Conservation (phyloP, 2,113 vertebrate genomes). For the Macquaria ambigua region DNA sequence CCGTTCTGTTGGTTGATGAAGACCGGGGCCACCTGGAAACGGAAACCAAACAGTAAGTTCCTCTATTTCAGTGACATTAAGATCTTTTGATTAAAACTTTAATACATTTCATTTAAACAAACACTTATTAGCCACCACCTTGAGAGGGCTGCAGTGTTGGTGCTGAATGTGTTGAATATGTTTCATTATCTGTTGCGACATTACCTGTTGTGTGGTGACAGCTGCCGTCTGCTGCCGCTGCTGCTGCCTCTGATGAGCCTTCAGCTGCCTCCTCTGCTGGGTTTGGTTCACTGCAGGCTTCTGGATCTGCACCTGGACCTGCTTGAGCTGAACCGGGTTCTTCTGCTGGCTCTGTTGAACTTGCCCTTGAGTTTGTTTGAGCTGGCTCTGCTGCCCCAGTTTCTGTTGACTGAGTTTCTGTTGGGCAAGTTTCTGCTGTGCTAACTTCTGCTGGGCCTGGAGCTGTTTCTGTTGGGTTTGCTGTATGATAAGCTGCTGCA, state of each 20-base stretch:
- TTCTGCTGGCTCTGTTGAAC: slow-evolving; percentile 64
- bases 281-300: slow-evolving; percentile 46
- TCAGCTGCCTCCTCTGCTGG: slow-evolving; percentile 76
- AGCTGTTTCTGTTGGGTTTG: slow-evolving; percentile 80
- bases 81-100: background rate
- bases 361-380: slow-evolving; percentile 55
- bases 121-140: background rate
- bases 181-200: background rate
- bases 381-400: slow-evolving; percentile 52
- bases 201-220: slow-evolving; percentile 79
- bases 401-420: slow-evolving; percentile 64
- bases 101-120: background rate
- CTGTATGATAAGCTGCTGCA: slow-evolving; percentile 81
- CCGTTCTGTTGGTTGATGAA: slow-evolving; percentile 81
- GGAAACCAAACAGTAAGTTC: background rate
- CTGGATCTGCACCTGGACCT: slow-evolving; percentile 74
- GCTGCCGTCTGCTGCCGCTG: slow-evolving; percentile 66
- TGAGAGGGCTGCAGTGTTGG: background rate
- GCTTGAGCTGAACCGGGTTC: slow-evolving; percentile 68
- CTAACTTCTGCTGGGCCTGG: slow-evolving; percentile 70
- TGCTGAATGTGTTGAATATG: background rate
- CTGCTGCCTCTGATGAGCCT: slow-evolving; percentile 69
- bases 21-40: slow-evolving; percentile 78
- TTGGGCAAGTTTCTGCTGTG: slow-evolving; percentile 66
- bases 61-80: background rate